A percentile compares a stretch with the other conserved stretches of the same genome.
Evolutionary conservation across 2,797 vertebrate species (phyloP).

Genomic region (Pristis pectinata): DNA sequence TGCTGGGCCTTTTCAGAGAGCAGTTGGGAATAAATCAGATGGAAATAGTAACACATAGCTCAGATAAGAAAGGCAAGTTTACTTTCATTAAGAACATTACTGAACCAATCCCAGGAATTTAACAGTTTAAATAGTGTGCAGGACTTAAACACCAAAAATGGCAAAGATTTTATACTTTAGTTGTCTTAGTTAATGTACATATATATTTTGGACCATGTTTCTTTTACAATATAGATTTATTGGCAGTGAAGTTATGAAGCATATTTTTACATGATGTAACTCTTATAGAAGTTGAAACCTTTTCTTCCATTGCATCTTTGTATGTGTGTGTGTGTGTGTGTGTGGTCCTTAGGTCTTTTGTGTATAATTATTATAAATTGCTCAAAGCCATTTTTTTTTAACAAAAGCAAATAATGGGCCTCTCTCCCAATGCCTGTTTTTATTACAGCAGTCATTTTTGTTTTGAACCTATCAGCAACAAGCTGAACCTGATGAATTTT

Average conservation of each 20-base stretch:
- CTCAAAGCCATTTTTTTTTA: conserved; percentile 31
- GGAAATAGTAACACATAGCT: not conserved
- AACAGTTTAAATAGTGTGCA: not conserved
- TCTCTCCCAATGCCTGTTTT: not conserved
- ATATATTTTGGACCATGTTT: not conserved
- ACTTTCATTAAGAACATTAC: not conserved
- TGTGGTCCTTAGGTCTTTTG: conserved; percentile 22
- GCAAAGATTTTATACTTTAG: not conserved
- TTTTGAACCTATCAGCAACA: not conserved
- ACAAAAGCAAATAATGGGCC: conserved; percentile 3
- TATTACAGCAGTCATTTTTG: not conserved
- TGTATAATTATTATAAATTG: conserved; percentile 17
- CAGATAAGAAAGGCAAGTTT: not conserved
- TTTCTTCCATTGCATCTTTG: not conserved
- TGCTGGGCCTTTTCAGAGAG: not conserved
- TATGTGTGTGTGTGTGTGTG: not conserved
- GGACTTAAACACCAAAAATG: not conserved
- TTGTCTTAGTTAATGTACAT: not conserved
- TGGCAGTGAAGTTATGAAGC: conserved; percentile 1
- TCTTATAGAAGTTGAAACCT: conserved; percentile 15
- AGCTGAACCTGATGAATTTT: not conserved
- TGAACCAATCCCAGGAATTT: not conserved
- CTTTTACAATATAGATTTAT: not conserved
- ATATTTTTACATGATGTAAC: conserved; percentile 16
- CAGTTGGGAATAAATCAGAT: not conserved